These are phyloP conservation scores for Cynodonichthys magdalenae DNA, from an alignment of 2,797 vertebrate genomes.

Conservation along the genomic window DNA sequence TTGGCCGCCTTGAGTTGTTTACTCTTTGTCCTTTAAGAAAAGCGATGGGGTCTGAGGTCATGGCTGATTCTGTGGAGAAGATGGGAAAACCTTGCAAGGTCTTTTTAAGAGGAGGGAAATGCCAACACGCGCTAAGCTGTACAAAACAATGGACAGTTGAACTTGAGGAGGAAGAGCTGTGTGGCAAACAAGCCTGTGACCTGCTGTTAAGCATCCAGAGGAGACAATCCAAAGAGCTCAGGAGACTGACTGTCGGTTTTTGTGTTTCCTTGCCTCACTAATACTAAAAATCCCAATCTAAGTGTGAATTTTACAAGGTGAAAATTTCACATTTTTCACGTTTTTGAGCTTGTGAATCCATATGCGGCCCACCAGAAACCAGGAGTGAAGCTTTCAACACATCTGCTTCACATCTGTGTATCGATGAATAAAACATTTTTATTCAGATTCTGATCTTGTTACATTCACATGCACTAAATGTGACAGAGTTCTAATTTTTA, in stretches of 20 bases:
- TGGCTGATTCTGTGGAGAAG: slow-evolving; percentile 50
- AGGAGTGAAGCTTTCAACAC: slow-evolving; percentile 18
- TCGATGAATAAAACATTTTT: slow-evolving; percentile 22
- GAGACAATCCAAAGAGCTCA: slow-evolving; percentile 3
- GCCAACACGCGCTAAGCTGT: slow-evolving; percentile 70
- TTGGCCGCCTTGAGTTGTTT: slow-evolving; percentile 53
- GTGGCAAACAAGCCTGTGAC: slow-evolving; percentile 53
- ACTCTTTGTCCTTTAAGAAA: slow-evolving; percentile 48
- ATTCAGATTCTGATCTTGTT: slow-evolving; percentile 5
- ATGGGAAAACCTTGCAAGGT: slow-evolving; percentile 53
- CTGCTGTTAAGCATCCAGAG: slow-evolving; percentile 18
- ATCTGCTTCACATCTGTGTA: slow-evolving; percentile 52
- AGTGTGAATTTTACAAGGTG: slow-evolving; percentile 46
- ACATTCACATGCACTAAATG: background rate
- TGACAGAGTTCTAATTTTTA: background rate
- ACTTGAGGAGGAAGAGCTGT: slow-evolving; percentile 45
- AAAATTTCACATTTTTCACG: slow-evolving; percentile 30
- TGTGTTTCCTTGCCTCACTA: slow-evolving; percentile 7
- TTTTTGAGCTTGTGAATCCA: slow-evolving; percentile 33
- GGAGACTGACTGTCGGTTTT: background rate
- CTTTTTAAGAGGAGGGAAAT: slow-evolving; percentile 71
- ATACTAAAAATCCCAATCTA: background rate
- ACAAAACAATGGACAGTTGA: slow-evolving; percentile 72
- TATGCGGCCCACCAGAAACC: slow-evolving; percentile 49
- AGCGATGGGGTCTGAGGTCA: slow-evolving; percentile 48